A percentile compares a stretch with the other conserved stretches of the same genome.
Conservation (phyloP, 2,888 invertebrate species). For the Scaptomyza reducta region DNA sequence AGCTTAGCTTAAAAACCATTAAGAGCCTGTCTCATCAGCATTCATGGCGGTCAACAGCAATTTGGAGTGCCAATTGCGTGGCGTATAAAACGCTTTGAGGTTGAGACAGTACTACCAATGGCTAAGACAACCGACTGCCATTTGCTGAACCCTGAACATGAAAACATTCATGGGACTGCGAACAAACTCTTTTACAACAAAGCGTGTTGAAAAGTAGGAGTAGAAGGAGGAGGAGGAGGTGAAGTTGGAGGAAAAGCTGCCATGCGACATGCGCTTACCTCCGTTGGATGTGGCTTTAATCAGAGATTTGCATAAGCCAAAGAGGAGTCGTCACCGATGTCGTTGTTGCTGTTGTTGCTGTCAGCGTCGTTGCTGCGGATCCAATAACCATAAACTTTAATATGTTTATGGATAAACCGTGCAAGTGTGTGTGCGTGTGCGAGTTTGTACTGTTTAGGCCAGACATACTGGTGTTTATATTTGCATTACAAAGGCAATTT, state of each 20-base stretch:
- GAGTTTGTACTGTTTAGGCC: constrained; percentile 36
- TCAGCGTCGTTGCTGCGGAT: constrained; percentile 47
- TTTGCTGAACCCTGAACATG: constrained; percentile 34
- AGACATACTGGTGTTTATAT: constrained; percentile 46
- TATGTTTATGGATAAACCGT: constrained; percentile 67
- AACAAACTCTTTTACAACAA: constrained; percentile 11
- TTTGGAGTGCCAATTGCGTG: constrained; percentile 73
- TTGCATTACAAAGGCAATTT: constrained; percentile 75
- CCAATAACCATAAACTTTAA: constrained; percentile 74
- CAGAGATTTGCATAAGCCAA: constrained; percentile 63
- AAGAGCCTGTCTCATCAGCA: constrained; percentile 69
- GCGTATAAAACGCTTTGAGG: constrained; percentile 38
- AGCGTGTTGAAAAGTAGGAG: not conserved
- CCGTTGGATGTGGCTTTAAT: constrained; percentile 39
- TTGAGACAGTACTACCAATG: constrained; percentile 33
- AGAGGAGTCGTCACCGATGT: constrained; percentile 18
- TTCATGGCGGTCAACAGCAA: constrained; percentile 76
- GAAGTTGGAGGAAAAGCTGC: constrained; percentile 12
- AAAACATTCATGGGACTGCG: constrained; percentile 27
- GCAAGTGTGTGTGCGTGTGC: constrained; percentile 27
- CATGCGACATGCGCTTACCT: constrained; percentile 28
- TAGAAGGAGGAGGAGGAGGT: not conserved
- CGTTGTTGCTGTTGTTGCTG: constrained; percentile 20
- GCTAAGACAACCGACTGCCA: constrained; percentile 12
- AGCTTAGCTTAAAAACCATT: constrained; percentile 49